Percentiles rank a stretch among this genome's conserved stretches.
phyloP scores from a whole-genome alignment of 2,888 invertebrate species.

The Scrobipalpa atriplicella region DNA sequence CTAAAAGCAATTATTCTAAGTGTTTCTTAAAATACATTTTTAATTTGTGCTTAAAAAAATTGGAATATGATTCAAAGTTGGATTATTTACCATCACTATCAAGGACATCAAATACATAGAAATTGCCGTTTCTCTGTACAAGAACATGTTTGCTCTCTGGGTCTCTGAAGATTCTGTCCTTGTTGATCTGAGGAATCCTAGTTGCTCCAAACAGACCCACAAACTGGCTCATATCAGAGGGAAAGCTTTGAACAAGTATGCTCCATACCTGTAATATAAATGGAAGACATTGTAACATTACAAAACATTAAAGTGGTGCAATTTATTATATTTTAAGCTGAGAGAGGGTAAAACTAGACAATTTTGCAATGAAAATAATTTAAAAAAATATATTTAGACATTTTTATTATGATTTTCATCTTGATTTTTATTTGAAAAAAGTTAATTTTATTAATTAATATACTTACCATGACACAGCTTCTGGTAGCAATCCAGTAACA shows the following conservation, averaged over 20 bases:
- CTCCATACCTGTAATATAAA: constrained; percentile 81
- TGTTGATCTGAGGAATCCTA: constrained; percentile 91
- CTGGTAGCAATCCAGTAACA: constrained; percentile 89
- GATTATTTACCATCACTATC: constrained; percentile 85
- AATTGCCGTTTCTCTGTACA: constrained; percentile 93
- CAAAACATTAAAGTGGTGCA: too few species aligned
- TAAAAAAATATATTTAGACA: too few species aligned
- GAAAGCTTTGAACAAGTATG: constrained; percentile 92
- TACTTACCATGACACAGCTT: constrained; percentile 90
- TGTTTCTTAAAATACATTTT: background rate
- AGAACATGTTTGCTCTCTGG: constrained; percentile 89
- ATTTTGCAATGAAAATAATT: too few species aligned
- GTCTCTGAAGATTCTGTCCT: constrained; percentile 90
- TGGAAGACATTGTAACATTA: background rate
- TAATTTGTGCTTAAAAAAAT: background rate
- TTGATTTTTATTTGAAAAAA: too few species aligned
- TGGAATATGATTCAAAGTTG: too few species aligned
- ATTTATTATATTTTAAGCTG: background rate
- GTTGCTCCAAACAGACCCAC: constrained; percentile 93
- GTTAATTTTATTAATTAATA: constrained; percentile 4
- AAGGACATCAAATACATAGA: constrained; percentile 94
- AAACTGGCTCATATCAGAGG: constrained; percentile 99
- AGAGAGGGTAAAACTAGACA: too few species aligned
- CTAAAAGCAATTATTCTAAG: background rate
- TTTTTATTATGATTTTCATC: too few species aligned